These are phyloP conservation scores for Clunio marinus DNA, from an alignment of 2,888 invertebrate species.

Conservation along the genomic window DNA sequence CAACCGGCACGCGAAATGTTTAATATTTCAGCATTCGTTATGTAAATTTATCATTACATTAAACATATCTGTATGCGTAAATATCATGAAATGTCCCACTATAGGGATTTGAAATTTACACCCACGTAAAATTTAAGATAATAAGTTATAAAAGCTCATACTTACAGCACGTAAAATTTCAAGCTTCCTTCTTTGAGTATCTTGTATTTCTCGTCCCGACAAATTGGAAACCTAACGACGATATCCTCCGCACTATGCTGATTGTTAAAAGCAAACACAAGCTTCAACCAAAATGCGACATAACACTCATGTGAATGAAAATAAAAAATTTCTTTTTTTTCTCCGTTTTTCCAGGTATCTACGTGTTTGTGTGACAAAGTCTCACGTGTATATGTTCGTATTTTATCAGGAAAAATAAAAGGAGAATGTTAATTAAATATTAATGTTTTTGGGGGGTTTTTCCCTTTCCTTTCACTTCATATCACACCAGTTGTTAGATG, in stretches of 20 bases:
- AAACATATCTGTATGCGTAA: neutral
- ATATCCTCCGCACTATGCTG: conserved; percentile 4
- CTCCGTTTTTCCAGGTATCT: neutral
- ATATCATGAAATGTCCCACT: neutral
- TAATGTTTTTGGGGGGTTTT: conserved; percentile 28
- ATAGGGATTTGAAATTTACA: neutral
- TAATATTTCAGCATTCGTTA: conserved; percentile 9
- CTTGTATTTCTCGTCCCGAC: neutral
- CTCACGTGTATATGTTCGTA: neutral
- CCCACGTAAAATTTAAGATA: no score
- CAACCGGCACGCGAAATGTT: neutral
- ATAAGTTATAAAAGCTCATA: neutral
- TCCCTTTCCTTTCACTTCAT: neutral
- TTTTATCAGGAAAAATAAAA: conserved; percentile 19
- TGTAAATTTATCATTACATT: conserved; percentile 15
- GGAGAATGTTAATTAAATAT: conserved; percentile 38
- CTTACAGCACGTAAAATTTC: neutral
- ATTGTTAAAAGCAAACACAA: conserved; percentile 1
- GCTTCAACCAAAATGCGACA: conserved; percentile 4
- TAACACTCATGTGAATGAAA: conserved; percentile 1
- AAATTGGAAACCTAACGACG: no score
- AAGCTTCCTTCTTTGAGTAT: neutral
- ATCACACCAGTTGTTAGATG: conserved; percentile 11
- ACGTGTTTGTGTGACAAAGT: neutral
- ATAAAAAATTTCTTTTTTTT: neutral